phyloP scores from a whole-genome alignment of 2,888 invertebrate species.

The Meiosimyza decipiens region DNA sequence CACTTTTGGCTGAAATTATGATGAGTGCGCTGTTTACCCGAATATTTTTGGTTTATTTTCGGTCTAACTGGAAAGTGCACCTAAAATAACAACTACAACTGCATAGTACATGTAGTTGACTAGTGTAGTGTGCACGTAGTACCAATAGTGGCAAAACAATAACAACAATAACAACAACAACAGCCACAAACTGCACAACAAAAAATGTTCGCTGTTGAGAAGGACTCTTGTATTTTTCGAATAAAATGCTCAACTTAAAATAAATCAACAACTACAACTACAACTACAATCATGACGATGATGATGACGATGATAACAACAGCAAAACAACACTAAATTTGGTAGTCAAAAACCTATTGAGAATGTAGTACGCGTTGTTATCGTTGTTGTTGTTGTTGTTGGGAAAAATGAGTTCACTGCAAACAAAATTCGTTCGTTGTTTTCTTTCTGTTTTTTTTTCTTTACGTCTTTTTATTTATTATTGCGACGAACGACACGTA shows the following conservation, averaged over 20 bases:
- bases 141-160: slow-evolving; percentile 9
- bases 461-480: slow-evolving; percentile 4
- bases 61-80: background rate
- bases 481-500: slow-evolving; percentile 25
- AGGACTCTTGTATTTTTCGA: slow-evolving; percentile 5
- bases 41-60: slow-evolving; percentile 1
- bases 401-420: slow-evolving; percentile 27
- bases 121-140: background rate
- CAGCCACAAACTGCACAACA: slow-evolving; percentile 5
- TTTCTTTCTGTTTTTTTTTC: background rate
- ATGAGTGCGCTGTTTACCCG: background rate
- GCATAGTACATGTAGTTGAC: slow-evolving; percentile 1
- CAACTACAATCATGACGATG: background rate
- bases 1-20: slow-evolving; percentile 28
- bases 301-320: slow-evolving; percentile 1
- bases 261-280: slow-evolving; percentile 33
- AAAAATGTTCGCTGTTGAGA: slow-evolving; percentile 9
- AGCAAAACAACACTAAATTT: slow-evolving; percentile 11
- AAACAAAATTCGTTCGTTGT: slow-evolving; percentile 14
- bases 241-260: slow-evolving; percentile 29
- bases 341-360: slow-evolving; percentile 16
- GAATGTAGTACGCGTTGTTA: slow-evolving; percentile 10
- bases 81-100: slow-evolving; percentile 25
- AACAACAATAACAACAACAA: slow-evolving; percentile 31
- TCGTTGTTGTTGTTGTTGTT: background rate